phyloP scores from a whole-genome alignment of 2,797 vertebrate genomes.

The Staurois parvus region DNA sequence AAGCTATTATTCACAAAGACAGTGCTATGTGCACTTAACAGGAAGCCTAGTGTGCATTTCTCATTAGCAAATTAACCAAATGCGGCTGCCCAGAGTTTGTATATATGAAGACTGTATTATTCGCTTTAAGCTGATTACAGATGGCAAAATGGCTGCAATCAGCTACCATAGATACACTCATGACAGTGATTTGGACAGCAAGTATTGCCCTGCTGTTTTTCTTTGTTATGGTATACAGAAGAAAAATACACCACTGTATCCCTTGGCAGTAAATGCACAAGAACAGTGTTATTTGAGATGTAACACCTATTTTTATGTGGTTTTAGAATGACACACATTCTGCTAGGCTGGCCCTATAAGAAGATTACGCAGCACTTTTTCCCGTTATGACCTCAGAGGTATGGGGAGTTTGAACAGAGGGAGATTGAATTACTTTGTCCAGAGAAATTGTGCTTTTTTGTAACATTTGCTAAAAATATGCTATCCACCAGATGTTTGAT shows the following conservation, averaged over 20 bases:
- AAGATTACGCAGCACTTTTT: conserved; percentile 8
- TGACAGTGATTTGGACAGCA: not conserved
- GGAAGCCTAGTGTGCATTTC: no score
- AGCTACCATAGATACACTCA: not conserved
- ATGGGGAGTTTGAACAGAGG: not conserved
- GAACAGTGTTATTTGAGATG: conserved; percentile 44
- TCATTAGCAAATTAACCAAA: no score
- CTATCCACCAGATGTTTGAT: no score
- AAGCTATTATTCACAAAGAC: no score
- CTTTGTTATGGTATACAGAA: not conserved
- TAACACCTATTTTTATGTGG: conserved; percentile 57
- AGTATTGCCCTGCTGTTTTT: not conserved
- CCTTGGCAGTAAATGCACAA: conserved; percentile 48
- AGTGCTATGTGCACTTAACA: no score
- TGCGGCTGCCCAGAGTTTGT: no score
- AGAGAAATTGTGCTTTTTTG: not conserved
- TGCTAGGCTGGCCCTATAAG: not conserved
- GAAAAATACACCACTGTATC: not conserved
- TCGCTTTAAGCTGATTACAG: not conserved
- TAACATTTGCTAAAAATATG: not conserved
- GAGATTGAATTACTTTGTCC: not conserved
- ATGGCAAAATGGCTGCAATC: not conserved
- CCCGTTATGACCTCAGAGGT: conserved; percentile 13
- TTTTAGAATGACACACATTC: conserved; percentile 32
- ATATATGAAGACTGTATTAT: not conserved